Evolutionary conservation across 2,888 invertebrate genomes (phyloP).

Genomic region (Drosophila paranaensis): DNA sequence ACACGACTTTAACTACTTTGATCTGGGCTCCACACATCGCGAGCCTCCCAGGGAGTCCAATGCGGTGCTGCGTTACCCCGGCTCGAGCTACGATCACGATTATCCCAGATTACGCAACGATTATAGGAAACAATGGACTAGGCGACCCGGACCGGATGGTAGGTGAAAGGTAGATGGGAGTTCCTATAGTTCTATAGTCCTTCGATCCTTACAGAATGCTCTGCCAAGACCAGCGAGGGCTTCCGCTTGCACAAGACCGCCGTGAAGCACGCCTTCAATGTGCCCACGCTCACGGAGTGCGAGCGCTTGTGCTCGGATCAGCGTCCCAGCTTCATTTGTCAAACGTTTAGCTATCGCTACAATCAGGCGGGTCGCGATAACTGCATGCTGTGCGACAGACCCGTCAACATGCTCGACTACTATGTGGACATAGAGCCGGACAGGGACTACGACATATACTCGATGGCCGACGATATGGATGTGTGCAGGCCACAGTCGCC

Average conservation of each 20-base stretch:
- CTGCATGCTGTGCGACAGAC: constrained; percentile 90
- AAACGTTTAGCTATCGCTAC: constrained; percentile 90
- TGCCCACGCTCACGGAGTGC: constrained; percentile 90
- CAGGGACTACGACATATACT: constrained; percentile 92
- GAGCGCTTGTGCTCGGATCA: constrained; percentile 91
- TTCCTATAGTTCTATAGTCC: too few relatives aligned
- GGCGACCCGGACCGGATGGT: constrained; percentile 85
- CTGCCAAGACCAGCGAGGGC: constrained; percentile 90
- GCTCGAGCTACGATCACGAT: constrained; percentile 83
- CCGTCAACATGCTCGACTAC: constrained; percentile 89
- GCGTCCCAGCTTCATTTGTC: constrained; percentile 88
- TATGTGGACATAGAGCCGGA: constrained; percentile 90
- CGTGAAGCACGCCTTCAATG: constrained; percentile 88
- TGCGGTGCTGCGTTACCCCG: constrained; percentile 85
- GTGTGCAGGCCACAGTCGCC: constrained; percentile 83
- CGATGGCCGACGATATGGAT: constrained; percentile 88
- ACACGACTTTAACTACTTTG: constrained; percentile 84
- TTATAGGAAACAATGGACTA: constrained; percentile 84
- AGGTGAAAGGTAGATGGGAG: constrained; percentile 13
- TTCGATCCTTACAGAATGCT: constrained; percentile 87
- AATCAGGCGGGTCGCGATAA: constrained; percentile 87
- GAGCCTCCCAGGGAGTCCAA: constrained; percentile 81
- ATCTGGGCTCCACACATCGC: constrained; percentile 84
- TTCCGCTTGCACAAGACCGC: constrained; percentile 90
- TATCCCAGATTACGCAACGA: constrained; percentile 76